These are phyloP conservation scores for Escarpia spicata DNA, from an alignment of 2,888 invertebrate genomes.

Conservation along the genomic window DNA sequence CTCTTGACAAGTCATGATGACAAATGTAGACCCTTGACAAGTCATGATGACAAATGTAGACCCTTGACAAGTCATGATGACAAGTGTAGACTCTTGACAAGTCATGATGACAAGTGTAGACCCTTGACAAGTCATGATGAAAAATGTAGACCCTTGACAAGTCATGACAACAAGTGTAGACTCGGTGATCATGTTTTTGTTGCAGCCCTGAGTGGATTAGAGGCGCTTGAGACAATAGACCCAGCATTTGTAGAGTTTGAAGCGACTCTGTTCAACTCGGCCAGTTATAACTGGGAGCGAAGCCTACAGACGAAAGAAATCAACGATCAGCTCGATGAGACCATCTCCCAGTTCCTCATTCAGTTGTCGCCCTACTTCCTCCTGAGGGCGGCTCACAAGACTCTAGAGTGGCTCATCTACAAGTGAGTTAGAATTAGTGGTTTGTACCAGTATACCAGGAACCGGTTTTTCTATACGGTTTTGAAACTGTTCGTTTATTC, in stretches of 20 bases:
- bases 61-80: no score
- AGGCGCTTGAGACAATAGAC: slow-evolving; percentile 82
- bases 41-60: no score
- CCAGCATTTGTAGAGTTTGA: slow-evolving; percentile 79
- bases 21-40: no score
- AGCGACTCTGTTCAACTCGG: slow-evolving; percentile 79
- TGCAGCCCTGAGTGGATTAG: slow-evolving; percentile 79
- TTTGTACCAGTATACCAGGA: no score
- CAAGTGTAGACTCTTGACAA: not conserved
- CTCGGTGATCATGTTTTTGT: slow-evolving; percentile 26
- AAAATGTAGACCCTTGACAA: no score
- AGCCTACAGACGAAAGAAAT: slow-evolving; percentile 78
- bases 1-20: no score
- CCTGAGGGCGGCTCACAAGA: slow-evolving; percentile 85
- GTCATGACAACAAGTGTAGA: no score
- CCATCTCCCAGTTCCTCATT: slow-evolving; percentile 82
- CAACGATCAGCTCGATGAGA: slow-evolving; percentile 80
- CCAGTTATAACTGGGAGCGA: slow-evolving; percentile 83
- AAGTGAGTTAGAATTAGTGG: slow-evolving; percentile 61
- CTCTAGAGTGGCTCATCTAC: slow-evolving; percentile 93
- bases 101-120: not conserved
- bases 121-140: not conserved
- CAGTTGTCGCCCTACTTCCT: slow-evolving; percentile 87
- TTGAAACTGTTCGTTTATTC: no score
- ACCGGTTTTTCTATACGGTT: no score